These are phyloP conservation scores for Sebastes goodei DNA, from an alignment of 2,797 vertebrate species.

Conservation along the genomic window DNA sequence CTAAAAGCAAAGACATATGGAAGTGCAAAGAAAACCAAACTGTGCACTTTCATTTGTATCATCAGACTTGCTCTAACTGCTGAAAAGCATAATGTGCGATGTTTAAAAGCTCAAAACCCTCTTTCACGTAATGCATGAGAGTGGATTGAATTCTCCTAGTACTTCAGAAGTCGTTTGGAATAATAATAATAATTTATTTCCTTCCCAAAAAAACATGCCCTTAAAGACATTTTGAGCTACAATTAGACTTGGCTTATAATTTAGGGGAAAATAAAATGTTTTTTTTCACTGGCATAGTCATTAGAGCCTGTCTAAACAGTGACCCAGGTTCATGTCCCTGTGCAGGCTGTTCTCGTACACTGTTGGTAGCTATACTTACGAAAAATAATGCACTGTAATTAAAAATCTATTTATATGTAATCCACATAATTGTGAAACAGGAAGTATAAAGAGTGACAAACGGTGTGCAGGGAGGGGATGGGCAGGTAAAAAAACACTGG, in stretches of 20 bases:
- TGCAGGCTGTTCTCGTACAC: too few relatives aligned
- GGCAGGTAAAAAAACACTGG: too few relatives aligned
- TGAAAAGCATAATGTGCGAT: constrained; percentile 1
- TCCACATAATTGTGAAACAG: too few relatives aligned
- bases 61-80: background rate
- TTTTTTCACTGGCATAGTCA: background rate
- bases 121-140: background rate
- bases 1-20: background rate
- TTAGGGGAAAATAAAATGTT: background rate
- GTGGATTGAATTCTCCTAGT: background rate
- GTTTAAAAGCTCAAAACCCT: background rate
- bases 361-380: too few relatives aligned
- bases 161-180: background rate
- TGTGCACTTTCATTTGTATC: background rate
- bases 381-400: too few relatives aligned
- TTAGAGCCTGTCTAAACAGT: background rate
- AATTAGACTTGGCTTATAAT: background rate
- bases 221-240: background rate
- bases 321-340: background rate
- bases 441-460: too few relatives aligned
- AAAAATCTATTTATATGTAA: too few relatives aligned
- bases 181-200: background rate
- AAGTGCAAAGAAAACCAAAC: background rate
- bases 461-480: too few relatives aligned
- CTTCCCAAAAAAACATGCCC: background rate